Evolutionary conservation across 2,888 invertebrate genomes (phyloP), one percentile per base, ranked within the genome.

Genomic region (Epinotia demarniana): DNA sequence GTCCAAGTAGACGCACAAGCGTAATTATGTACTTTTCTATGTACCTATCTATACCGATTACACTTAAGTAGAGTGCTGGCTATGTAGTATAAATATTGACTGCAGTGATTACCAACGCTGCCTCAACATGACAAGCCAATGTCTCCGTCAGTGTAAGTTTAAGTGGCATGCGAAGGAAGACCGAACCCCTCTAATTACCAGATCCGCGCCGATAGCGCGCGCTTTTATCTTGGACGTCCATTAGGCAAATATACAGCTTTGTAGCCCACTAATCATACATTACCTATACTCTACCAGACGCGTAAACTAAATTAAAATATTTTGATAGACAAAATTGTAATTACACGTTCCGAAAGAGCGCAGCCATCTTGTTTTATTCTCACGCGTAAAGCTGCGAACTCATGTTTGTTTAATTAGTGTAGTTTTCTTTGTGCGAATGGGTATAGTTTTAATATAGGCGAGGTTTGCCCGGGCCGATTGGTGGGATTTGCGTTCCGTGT

Each of bases 161-260:
- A 93, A 93, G 92, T 93, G 92, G 91, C 86, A 87, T 85, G 87
- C 86, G 81, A 88, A 87, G 89, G 89, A 89, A 88, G 89, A 88
- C 85, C 80, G 83, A 82, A 79, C 78, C 89, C 92, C 94, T 93
- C 89, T 93, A 93, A 93, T 93, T 93, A 93, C 78, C 74, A 87
- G 94, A 93, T 92, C 89, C 87, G 85, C 39, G 78, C 86, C 60
- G 93, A 93, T 93, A 93, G 87, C 91, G 90, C 87, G 81, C 81
- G 91, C 93, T 93, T 92, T 93, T 93, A 93, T 93, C 92, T 92
- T 85, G 83, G 39, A 39, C 86, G 90, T 93, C 94, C 93, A 93
- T 93, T 93, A 94, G 90, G 89, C 91, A 94, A 94, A 93, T 93
- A 93, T 91, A 94, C 93, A 92, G 90, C 91, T 92, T 89, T 89